Base-by-base conservation (phyloP, 2,888 invertebrate genomes). In the Dolichopus griseipennis region DNA sequence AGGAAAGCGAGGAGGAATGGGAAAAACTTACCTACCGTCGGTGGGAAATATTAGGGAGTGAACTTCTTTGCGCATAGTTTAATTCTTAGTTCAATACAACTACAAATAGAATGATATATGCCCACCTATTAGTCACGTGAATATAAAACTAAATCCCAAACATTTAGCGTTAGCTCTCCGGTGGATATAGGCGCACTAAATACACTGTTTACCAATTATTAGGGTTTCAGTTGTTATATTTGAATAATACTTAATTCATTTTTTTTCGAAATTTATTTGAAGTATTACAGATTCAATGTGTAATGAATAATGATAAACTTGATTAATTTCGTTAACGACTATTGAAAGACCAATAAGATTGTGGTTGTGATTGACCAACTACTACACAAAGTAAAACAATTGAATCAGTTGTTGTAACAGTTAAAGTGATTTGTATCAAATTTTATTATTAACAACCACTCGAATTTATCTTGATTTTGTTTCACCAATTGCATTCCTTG, bases 401-500 rank as follows among this genome's bases (percentile, higher is more conserved):
- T 69, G 75, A 71, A 67, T 75, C 73, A 43, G 76, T 76, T 68
- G 78, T 75, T 20, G 77, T 72, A 8, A 76, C 75, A 68, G 77
- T 75, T 72, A 76, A 73, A 72, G 86, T 27, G 84, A 83, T 65
- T 74, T 73, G 52, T 22, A 61, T 68, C 61, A 37, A 62, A 20
- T n/a, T 68, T 69, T 67, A 65, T 61, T n/a, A 65, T 76, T 76
- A 12, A 89, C 83, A 71, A 85, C 83, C 85, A 92, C 88, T 74
- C 88, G 87, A 0, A 93, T 93, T 33, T 89, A 86, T 72, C 90
- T 86, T 0, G 95, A 93, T 74, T 88, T 90, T 7, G 84, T 87
- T 78, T 89, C 88, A 0, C 95, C 95, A 71, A 90, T 87, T 20
- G 87, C 84, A 79, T 91, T 95, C 75, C 87, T 88, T 0, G 93